A percentile compares a stretch with the other conserved stretches of the same genome.
Evolutionary conservation across 2,888 invertebrate species (phyloP).

Genomic region (Sinotaia quadrata): DNA sequence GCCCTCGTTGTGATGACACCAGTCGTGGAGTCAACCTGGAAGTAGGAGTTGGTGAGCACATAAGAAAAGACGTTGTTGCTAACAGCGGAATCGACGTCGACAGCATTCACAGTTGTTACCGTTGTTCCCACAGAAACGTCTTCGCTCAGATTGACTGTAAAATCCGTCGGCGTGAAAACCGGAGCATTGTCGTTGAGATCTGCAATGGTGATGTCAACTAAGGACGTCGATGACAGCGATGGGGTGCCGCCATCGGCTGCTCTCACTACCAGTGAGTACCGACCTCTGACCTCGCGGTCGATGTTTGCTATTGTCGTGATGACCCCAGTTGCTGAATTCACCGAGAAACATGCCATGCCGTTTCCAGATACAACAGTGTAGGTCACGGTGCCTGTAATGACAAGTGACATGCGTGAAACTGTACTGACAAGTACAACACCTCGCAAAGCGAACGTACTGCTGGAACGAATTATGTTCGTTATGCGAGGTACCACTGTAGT

Average conservation of each 20-base stretch:
- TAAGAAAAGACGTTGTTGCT: slow-evolving; percentile 56
- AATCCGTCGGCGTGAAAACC: slow-evolving; percentile 40
- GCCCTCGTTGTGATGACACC: slow-evolving; percentile 48
- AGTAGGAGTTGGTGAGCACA: slow-evolving; percentile 34
- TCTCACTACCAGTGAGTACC: slow-evolving; percentile 32
- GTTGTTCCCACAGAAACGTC: slow-evolving; percentile 44
- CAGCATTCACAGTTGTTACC: slow-evolving; percentile 46
- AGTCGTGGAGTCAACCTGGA: slow-evolving; percentile 44
- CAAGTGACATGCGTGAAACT: too few relatives aligned
- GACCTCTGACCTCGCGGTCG: slow-evolving; percentile 49
- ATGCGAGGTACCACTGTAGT: too few relatives aligned
- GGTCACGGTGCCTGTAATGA: slow-evolving; percentile 38
- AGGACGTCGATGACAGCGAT: slow-evolving; percentile 38
- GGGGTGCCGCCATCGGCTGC: slow-evolving; percentile 51
- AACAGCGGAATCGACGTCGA: slow-evolving; percentile 51
- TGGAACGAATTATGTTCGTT: too few relatives aligned
- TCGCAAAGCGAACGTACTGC: too few relatives aligned
- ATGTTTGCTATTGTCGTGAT: slow-evolving; percentile 41
- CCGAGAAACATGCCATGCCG: slow-evolving; percentile 44
- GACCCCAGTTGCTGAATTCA: slow-evolving; percentile 48
- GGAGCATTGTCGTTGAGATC: slow-evolving; percentile 64
- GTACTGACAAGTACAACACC: too few relatives aligned
- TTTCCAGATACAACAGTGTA: slow-evolving; percentile 51
- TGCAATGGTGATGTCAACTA: slow-evolving; percentile 48
- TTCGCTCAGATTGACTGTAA: slow-evolving; percentile 48